Conservation (phyloP, 35 echinoderm and acorn worm genomes). For the Holothuria glaberrima region DNA sequence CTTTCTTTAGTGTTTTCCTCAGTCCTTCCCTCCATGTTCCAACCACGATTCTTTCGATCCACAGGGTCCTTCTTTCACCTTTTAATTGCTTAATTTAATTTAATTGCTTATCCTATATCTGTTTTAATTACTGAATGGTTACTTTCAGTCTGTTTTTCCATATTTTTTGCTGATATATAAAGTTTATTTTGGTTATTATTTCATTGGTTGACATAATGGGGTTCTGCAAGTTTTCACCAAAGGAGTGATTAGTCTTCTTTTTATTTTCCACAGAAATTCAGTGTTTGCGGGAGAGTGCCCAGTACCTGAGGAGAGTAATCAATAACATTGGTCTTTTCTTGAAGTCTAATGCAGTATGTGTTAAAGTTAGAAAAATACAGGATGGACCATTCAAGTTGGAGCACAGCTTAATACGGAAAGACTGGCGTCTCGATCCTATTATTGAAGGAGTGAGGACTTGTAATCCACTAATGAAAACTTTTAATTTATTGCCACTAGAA, state of each 20-base stretch:
- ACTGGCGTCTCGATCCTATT: constrained; percentile 70
- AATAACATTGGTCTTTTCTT: constrained; percentile 83
- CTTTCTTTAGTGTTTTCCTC: too few relatives aligned
- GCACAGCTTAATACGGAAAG: constrained; percentile 76
- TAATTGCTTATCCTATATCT: too few relatives aligned
- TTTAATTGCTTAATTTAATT: too few relatives aligned
- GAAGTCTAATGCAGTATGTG: constrained; percentile 76
- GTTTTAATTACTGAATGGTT: too few relatives aligned
- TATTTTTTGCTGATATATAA: too few relatives aligned
- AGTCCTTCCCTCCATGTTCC: too few relatives aligned
- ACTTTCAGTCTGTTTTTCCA: too few relatives aligned
- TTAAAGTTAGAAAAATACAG: constrained; percentile 67
- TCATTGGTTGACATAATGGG: too few relatives aligned
- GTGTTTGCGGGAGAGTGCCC: constrained; percentile 69
- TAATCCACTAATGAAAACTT: constrained; percentile 37
- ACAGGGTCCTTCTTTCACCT: too few relatives aligned
- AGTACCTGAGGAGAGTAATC: constrained; percentile 74
- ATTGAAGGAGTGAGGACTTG: constrained; percentile 22
- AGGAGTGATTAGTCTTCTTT: not conserved
- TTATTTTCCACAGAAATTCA: constrained; percentile 62
- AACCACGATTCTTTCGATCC: too few relatives aligned
- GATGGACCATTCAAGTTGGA: constrained; percentile 85
- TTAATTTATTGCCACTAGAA: constrained; percentile 56
- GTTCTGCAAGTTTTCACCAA: too few relatives aligned
- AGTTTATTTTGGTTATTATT: too few relatives aligned